phyloP scores from a whole-genome alignment of 2,113 vertebrate genomes.

The Chaetodon trifascialis region DNA sequence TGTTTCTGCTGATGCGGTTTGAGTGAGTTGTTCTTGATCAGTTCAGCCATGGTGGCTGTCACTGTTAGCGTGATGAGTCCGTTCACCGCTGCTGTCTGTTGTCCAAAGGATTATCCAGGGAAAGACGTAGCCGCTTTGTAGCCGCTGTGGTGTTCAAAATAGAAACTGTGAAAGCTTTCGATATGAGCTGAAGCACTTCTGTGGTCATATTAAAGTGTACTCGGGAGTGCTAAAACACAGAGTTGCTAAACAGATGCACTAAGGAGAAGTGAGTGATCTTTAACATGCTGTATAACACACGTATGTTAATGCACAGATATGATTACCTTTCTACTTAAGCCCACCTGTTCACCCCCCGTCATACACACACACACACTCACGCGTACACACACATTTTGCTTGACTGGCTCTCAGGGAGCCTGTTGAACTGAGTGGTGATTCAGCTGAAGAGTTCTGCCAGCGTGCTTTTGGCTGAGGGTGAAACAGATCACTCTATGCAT shows the following conservation, averaged over 20 bases:
- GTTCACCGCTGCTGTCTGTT: not conserved
- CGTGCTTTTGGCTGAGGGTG: constrained; percentile 66
- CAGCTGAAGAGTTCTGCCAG: constrained; percentile 68
- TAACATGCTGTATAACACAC: constrained; percentile 8
- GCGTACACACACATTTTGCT: not conserved
- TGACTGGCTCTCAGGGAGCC: constrained; percentile 55
- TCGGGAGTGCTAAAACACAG: too few species aligned
- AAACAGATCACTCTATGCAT: constrained; percentile 70
- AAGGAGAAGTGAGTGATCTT: constrained; percentile 25
- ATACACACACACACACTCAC: too few species aligned
- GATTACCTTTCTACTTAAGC: constrained; percentile 4
- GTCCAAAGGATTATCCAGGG: not conserved
- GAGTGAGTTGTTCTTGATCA: not conserved
- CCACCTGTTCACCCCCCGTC: constrained; percentile 7
- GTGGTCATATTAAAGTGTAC: constrained; percentile 9
- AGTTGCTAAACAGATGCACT: not conserved
- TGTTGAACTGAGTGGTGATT: constrained; percentile 67
- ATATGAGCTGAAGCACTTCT: not conserved
- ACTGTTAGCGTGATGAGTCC: not conserved
- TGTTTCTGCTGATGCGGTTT: not conserved
- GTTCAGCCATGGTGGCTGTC: not conserved
- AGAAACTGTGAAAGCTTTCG: not conserved
- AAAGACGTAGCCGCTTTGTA: not conserved
- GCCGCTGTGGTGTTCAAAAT: not conserved
- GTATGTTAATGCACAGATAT: not conserved